phyloP scores from a whole-genome alignment of 2,113 vertebrate species.

The Heloderma charlesbogerti region DNA sequence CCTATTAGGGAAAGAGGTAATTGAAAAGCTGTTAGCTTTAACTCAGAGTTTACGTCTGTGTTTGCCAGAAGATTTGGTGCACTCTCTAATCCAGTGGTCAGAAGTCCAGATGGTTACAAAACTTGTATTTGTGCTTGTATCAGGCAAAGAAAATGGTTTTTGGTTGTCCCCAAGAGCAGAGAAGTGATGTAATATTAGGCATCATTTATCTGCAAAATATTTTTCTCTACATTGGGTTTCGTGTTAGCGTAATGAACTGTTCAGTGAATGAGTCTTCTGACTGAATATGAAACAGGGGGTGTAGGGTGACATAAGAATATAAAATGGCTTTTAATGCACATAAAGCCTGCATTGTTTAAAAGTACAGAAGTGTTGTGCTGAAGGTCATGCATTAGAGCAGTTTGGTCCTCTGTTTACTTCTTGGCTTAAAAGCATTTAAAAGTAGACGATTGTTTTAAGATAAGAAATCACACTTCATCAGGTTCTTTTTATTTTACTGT shows the following conservation, averaged over 20 bases:
- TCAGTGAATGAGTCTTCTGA: neutral
- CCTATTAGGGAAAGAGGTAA: neutral
- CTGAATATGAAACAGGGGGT: neutral
- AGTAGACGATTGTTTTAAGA: constrained; percentile 16
- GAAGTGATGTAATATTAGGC: neutral
- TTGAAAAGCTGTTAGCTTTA: neutral
- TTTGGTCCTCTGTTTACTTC: neutral
- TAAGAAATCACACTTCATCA: neutral
- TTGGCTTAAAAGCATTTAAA: constrained; percentile 16
- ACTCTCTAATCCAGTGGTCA: neutral
- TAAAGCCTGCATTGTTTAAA: constrained; percentile 28
- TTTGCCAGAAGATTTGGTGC: neutral
- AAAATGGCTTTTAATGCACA: constrained; percentile 23
- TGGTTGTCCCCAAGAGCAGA: neutral
- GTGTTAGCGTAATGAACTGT: neutral
- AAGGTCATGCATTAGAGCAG: neutral
- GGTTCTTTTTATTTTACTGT: neutral
- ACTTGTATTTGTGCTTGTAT: neutral
- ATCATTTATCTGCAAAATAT: constrained; percentile 4
- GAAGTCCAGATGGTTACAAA: neutral
- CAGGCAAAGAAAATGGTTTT: neutral
- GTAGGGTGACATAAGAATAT: neutral
- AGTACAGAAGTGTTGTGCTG: neutral
- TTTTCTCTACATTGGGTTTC: neutral
- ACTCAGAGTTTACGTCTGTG: neutral